Conservation (phyloP, 30 jellyfish, hydroid and myxozoan species). For the Cassiopea andromeda region DNA sequence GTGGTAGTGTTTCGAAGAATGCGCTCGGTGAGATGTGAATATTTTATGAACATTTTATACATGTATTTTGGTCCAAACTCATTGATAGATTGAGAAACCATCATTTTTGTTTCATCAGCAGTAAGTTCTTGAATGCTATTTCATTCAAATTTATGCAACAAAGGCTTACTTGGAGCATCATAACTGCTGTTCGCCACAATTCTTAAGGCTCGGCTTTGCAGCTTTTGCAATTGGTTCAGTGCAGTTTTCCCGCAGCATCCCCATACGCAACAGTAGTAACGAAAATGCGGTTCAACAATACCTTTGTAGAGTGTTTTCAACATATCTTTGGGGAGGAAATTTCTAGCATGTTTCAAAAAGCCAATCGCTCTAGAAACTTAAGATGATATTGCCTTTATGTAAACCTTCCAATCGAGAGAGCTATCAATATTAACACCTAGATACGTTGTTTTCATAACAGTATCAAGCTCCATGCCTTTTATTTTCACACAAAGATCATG, state of each 20-base stretch:
- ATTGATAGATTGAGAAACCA: not conserved
- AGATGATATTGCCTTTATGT: conserved; percentile 44
- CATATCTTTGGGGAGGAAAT: conserved; percentile 39
- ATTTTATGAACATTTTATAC: not conserved
- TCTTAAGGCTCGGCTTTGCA: too few species aligned
- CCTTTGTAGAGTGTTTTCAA: conserved; percentile 58
- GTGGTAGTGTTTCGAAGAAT: not conserved
- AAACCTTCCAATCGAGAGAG: conserved; percentile 46
- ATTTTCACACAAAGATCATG: conserved; percentile 12
- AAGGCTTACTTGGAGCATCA: conserved; percentile 59
- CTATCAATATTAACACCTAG: conserved; percentile 15
- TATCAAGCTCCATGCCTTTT: conserved; percentile 1
- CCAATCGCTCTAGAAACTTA: conserved; percentile 59
- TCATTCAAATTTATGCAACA: conserved; percentile 12
- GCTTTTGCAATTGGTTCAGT: too few species aligned
- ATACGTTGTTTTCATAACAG: conserved; percentile 11
- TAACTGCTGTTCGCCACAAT: conserved; percentile 24
- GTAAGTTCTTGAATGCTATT: conserved; percentile 5
- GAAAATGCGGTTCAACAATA: conserved; percentile 55
- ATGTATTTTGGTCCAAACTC: not conserved
- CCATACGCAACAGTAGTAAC: not conserved
- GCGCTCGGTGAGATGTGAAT: not conserved
- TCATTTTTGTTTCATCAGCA: not conserved
- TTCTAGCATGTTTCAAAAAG: conserved; percentile 35
- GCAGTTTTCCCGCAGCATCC: too few species aligned